A percentile compares a stretch with the other conserved stretches of the same genome.
These are phyloP conservation scores for Takifugu flavidus DNA, from an alignment of 2,113 vertebrate species.

Conservation along the genomic window DNA sequence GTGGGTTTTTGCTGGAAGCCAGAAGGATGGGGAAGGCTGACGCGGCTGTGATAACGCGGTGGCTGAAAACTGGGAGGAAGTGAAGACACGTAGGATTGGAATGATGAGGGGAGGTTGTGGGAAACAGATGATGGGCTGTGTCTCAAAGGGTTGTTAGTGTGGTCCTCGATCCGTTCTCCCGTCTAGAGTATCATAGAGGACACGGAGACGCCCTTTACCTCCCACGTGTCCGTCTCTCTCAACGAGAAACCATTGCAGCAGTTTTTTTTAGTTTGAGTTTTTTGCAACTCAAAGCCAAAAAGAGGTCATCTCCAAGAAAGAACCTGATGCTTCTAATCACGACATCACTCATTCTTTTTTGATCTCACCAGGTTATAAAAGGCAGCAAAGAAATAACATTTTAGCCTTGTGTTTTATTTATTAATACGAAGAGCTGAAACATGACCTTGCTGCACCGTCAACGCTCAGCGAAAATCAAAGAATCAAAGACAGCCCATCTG, in stretches of 20 bases:
- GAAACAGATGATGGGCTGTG: slow-evolving; percentile 19
- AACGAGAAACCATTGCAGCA: slow-evolving; percentile 40
- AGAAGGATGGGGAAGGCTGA: slow-evolving; percentile 34
- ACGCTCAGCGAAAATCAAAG: too few species aligned
- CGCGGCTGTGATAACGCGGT: slow-evolving; percentile 45
- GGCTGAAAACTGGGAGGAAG: slow-evolving; percentile 14
- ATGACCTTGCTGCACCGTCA: too few species aligned
- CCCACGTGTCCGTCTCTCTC: slow-evolving; percentile 16
- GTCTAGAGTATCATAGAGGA: slow-evolving; percentile 48
- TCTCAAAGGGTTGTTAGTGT: slow-evolving; percentile 47
- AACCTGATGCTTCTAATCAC: slow-evolving; percentile 32
- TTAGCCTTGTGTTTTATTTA: background rate
- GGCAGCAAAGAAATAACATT: slow-evolving; percentile 13
- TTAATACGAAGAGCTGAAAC: too few species aligned
- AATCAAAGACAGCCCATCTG: too few species aligned
- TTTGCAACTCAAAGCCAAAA: slow-evolving; percentile 50
- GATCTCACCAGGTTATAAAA: slow-evolving; percentile 38
- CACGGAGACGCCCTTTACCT: background rate
- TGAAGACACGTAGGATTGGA: background rate
- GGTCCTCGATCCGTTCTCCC: slow-evolving; percentile 62
- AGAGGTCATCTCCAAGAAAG: slow-evolving; percentile 44
- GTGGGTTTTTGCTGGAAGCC: slow-evolving; percentile 46
- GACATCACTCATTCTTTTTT: slow-evolving; percentile 26
- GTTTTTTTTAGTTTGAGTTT: slow-evolving; percentile 10
- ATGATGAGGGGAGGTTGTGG: background rate